phyloP scores from a whole-genome alignment of 2,113 vertebrate genomes.

The Myrmecophaga tridactyla region DNA sequence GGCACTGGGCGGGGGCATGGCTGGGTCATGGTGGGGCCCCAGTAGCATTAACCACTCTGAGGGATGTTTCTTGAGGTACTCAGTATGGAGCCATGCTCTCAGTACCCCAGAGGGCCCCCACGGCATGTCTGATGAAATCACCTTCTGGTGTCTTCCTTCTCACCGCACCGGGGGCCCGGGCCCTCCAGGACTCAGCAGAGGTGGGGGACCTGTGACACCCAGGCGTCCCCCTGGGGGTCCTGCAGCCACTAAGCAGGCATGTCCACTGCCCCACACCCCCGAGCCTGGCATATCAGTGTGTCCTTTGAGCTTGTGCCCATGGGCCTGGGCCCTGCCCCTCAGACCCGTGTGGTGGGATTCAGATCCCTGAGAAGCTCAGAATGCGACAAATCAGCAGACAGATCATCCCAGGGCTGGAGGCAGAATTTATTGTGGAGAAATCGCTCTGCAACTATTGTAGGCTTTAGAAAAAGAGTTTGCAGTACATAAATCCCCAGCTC shows the following conservation, averaged over 20 bases:
- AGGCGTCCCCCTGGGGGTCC: too few relatives aligned
- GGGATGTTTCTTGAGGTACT: too few relatives aligned
- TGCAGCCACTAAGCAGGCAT: not conserved
- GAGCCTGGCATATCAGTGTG: not conserved
- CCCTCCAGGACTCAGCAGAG: not conserved
- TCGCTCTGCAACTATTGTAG: not conserved
- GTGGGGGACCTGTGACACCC: too few relatives aligned
- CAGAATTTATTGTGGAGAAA: slow-evolving; percentile 61
- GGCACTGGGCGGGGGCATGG: too few relatives aligned
- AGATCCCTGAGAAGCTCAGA: not conserved
- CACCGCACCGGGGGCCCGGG: fast-evolving
- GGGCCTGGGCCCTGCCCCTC: not conserved
- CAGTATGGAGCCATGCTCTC: fast-evolving
- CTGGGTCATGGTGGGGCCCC: fast-evolving
- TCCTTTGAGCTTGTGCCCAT: fast-evolving
- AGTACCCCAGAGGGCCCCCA: not conserved
- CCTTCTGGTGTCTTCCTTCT: not conserved
- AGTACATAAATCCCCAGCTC: slow-evolving; percentile 67
- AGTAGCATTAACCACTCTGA: not conserved
- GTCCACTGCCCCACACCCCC: not conserved
- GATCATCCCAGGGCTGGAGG: not conserved
- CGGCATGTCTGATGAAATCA: not conserved
- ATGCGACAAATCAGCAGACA: slow-evolving; percentile 47
- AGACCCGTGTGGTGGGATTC: fast-evolving
- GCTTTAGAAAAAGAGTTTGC: slow-evolving; percentile 63